Percentiles rank a stretch among this genome's conserved stretches.
Conservation (phyloP, 1,140 invertebrate species). For the Drosophila orosa region DNA sequence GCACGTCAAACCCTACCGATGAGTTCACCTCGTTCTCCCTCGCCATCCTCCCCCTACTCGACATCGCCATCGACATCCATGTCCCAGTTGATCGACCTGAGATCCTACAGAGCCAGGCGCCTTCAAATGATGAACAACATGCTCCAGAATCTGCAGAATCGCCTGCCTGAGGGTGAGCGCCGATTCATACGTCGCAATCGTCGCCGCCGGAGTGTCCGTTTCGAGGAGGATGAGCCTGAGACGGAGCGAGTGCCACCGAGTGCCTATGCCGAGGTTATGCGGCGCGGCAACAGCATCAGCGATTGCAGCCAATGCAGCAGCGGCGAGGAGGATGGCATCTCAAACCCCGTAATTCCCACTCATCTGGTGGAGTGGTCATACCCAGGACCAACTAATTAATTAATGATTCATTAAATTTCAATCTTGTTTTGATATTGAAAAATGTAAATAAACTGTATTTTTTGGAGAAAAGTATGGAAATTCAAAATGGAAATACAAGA, state of each 20-base stretch:
- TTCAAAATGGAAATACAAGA: background rate
- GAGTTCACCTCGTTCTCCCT: background rate
- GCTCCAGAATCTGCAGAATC: background rate
- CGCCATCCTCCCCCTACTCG: slow-evolving; percentile 2
- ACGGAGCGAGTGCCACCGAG: background rate
- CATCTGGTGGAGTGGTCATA: slow-evolving; percentile 28
- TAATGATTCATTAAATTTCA: background rate
- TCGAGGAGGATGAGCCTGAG: slow-evolving; percentile 2
- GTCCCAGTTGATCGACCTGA: background rate
- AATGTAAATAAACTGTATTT: background rate
- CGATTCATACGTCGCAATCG: slow-evolving; percentile 13
- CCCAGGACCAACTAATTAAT: background rate
- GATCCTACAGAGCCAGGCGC: background rate
- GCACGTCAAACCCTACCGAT: background rate
- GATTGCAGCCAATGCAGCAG: slow-evolving; percentile 66
- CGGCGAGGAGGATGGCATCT: slow-evolving; percentile 1
- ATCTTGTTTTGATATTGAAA: background rate
- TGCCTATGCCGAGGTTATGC: slow-evolving; percentile 12
- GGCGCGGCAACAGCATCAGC: slow-evolving; percentile 62
- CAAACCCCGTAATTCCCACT: background rate
- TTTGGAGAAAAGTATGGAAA: background rate
- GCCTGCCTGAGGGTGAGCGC: no score
- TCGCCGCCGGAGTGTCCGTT: background rate
- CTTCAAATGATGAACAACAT: background rate
- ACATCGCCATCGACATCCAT: background rate